These are phyloP conservation scores for Amazona guildingii DNA, from an alignment of 2,113 vertebrate genomes.

Conservation along the genomic window DNA sequence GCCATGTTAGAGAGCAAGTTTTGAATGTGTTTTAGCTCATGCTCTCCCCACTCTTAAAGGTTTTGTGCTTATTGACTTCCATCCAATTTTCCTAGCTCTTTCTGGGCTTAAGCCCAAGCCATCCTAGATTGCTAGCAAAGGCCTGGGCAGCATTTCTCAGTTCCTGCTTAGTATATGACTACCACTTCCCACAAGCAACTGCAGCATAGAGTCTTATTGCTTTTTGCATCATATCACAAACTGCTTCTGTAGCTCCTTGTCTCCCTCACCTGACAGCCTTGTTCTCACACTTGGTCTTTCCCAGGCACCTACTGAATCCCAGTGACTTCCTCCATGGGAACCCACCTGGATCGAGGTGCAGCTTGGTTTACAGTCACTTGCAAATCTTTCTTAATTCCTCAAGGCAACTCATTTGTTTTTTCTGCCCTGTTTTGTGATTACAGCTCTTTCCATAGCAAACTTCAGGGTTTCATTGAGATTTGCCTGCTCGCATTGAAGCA, in stretches of 20 bases:
- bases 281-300: neutral
- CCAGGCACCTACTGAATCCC: neutral
- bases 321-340: neutral
- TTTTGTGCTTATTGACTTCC: slow-evolving; percentile 10
- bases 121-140: neutral
- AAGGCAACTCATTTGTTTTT: neutral
- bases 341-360: neutral
- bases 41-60: neutral
- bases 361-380: neutral
- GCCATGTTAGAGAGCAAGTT: neutral
- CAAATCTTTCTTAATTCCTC: neutral
- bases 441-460: neutral
- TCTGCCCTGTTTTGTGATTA: neutral
- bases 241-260: neutral
- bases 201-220: neutral
- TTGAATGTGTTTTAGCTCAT: neutral
- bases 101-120: slow-evolving; percentile 29
- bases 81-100: slow-evolving; percentile 12
- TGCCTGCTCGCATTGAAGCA: neutral
- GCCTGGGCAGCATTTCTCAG: neutral
- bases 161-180: neutral
- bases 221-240: neutral
- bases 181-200: neutral
- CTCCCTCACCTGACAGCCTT: slow-evolving; percentile 40
- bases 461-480: neutral